These are phyloP conservation scores for Ruditapes philippinarum DNA, from an alignment of 1,140 invertebrate species.

Conservation along the genomic window DNA sequence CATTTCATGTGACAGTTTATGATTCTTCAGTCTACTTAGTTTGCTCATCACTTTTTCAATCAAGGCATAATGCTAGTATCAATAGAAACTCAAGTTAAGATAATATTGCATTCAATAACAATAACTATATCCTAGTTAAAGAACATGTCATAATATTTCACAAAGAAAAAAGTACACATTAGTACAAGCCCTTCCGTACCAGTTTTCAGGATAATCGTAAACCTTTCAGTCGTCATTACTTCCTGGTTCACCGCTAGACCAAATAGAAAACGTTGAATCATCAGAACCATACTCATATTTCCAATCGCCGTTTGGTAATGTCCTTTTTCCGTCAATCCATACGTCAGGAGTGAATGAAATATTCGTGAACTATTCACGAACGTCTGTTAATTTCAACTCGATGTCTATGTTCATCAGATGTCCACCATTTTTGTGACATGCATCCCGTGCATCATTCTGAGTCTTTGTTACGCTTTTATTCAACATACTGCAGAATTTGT, in stretches of 20 bases:
- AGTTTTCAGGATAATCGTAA: background rate
- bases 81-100: too few relatives aligned
- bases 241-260: background rate
- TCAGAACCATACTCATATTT: too few relatives aligned
- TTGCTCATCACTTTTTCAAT: too few relatives aligned
- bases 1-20: too few relatives aligned
- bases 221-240: background rate
- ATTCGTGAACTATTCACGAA: background rate
- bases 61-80: too few relatives aligned
- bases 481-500: background rate
- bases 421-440: background rate
- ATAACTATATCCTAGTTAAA: too few relatives aligned
- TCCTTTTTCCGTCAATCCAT: too few relatives aligned
- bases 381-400: background rate
- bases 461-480: background rate
- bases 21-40: too few relatives aligned
- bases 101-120: too few relatives aligned
- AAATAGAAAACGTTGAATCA: background rate
- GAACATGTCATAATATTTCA: background rate
- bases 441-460: background rate
- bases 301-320: too few relatives aligned
- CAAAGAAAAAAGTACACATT: background rate
- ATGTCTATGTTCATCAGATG: background rate
- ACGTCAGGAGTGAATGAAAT: background rate
- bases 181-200: background rate